Evolutionary conservation across 2,113 vertebrate species (phyloP), one percentile per base, ranked within the genome.

Genomic region (Panthera uncia): DNA sequence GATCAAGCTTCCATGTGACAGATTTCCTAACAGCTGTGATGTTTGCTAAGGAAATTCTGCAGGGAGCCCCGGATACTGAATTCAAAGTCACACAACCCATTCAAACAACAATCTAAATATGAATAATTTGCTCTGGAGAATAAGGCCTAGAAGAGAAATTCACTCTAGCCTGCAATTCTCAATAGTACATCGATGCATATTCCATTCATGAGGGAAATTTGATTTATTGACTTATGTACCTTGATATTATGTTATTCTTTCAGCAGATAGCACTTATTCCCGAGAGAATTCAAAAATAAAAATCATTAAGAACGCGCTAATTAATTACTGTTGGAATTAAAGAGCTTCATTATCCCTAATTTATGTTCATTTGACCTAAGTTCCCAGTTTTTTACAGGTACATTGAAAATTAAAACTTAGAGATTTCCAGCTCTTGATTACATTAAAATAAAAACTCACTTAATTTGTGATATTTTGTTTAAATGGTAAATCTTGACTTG

Each of bases 61-160:
- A 82, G 65, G 73, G 65, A 80, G 14, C 5, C 36, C 15, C 61
- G 86, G 52, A 74, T 7, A 57, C 21, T 74, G n/a, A 95, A 86
- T 89, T 82, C 92, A 95, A 89, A 95, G 61, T 50, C 27, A 71
- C 23, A 83, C n/a, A 80, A 27, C 4, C 61, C 96, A 85, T 86
- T 93, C 41, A 96, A 89, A 38, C 92, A 89, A 82, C 7, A 97
- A 95, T n/a, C 1, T 79, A 76, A 95, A 89, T 85, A 66, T 95
- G 82, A 95, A 96, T 95, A 38, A 65, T 95, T 95, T 95, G 25
- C 92, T 93, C 48, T 65, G 15, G 45, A 95, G 97, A 80, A 71
- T 29, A 97, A 2, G 18, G 41, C 31, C 73, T 74, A 19, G 33
- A 79, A 79, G 45, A 89, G 36, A 78, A 92, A 89, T 57, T 92